Base-by-base conservation (phyloP, 2,888 invertebrate genomes). In the Melanostoma mellinum region DNA sequence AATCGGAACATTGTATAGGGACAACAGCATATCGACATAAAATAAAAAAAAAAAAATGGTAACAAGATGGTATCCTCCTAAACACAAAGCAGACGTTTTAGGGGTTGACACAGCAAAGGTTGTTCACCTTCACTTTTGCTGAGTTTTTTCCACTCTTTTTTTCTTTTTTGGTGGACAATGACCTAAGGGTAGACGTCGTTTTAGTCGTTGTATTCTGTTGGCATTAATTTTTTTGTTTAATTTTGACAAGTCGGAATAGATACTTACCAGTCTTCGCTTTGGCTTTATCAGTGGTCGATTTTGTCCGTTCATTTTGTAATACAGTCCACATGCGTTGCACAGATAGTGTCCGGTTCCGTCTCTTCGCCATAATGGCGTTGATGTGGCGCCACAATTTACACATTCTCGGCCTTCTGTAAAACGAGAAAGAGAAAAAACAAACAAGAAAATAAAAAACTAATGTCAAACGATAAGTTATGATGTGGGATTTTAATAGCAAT, bases 271-370 rank as follows among this genome's bases (percentile, higher is more conserved):
- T 95, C 99, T 96, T 95, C 99, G 96, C 94, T 99, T 99, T 90
- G 99, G 99, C 94, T 99, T 99, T 93, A 99, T 98, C 90, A 99
- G 95, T 79, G 99, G 99, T 92, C 99, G 93, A 92, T 98, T 99
- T 92, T 98, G 97, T 89, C 99, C 99, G 92, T 99, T 99, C 98
- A 99, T 99, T 94, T 99, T 99, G 94, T 99, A 98, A 93, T 99
- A 99, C 88, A 99, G 95, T 88, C 99, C 99, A 92, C 99, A 99
- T 87, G 99, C 99, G 93, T 99, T 99, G 94, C 99, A 99, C 89
- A 96, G 94, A 93, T 99, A 99, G 92, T 97, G 98, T 56, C 99
- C 99, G 87, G 98, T 98, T 87, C 99, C 98, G 92, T 99, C 99
- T 88, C 99, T 93, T 90, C 96, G 93, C 96, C 96, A 98, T 85